Evolutionary conservation across 2,797 vertebrate genomes (phyloP).

Genomic region (Spinibarbus caldwelli): DNA sequence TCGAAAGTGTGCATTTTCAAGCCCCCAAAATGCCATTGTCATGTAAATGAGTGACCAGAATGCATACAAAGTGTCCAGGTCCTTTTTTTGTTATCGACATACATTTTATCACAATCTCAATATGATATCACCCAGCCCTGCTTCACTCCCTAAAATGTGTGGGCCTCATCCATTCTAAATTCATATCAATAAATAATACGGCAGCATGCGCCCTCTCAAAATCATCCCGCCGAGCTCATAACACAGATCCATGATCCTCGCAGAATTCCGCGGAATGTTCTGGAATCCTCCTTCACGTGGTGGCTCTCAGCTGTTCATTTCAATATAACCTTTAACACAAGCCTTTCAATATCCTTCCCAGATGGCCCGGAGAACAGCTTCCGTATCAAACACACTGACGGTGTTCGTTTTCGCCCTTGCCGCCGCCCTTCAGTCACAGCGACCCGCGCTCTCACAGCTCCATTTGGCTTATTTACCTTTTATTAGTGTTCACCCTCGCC

Average conservation of each 20-base stretch:
- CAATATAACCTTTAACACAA: constrained; percentile 63
- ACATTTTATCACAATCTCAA: background rate
- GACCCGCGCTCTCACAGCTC: constrained; percentile 15
- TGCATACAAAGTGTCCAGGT: too few relatives aligned
- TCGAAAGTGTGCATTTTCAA: too few relatives aligned
- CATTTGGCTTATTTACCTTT: constrained; percentile 63
- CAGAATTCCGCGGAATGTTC: constrained; percentile 13
- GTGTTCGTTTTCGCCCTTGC: constrained; percentile 39
- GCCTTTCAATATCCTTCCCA: constrained; percentile 60
- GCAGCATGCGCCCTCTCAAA: constrained; percentile 20
- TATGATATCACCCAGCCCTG: background rate
- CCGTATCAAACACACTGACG: constrained; percentile 57
- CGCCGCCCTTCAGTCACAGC: constrained; percentile 44
- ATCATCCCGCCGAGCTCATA: constrained; percentile 31
- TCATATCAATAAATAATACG: constrained; percentile 47
- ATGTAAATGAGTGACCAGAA: too few relatives aligned
- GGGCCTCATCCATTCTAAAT: constrained; percentile 14
- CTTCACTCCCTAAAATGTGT: constrained; percentile 13
- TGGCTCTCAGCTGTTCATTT: constrained; percentile 60
- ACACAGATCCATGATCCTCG: background rate
- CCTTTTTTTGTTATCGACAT: background rate
- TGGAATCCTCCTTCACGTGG: constrained; percentile 3
- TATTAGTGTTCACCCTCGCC: constrained; percentile 50
- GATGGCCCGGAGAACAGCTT: constrained; percentile 29
- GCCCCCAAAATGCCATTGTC: too few relatives aligned